Evolutionary conservation across 2,888 invertebrate species (phyloP), one percentile per base, ranked within the genome.

Genomic region (Patella depressa): DNA sequence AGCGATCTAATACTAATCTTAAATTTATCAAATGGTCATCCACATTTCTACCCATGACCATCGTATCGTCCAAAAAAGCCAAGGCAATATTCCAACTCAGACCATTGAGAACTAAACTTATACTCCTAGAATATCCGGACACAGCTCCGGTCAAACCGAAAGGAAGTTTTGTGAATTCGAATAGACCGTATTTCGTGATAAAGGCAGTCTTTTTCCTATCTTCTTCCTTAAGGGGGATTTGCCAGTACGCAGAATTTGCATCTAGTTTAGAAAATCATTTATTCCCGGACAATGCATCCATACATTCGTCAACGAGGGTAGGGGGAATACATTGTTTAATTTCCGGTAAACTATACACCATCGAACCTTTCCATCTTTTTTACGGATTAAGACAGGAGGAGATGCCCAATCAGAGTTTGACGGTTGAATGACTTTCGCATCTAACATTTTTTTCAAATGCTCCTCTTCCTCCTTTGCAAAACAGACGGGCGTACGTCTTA

Each of bases 101-200:
- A n/a, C 34, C 70, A 17, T 57, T 14, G 3, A 57, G 17, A 57
- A 57, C 2, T n/a, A 57, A n/a, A 57, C 4, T 57, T 3, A 57
- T 57, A 34, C 34, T 34, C 4, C 3, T 34, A 34, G 34, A 34
- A 34, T 34, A 34, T 4, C 34, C 34, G 34, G 34, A 34, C 34
- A 34, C 34, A 34, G 34, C 34, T 34, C 34, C 3, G 34, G 34
- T 34, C 34, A 34, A n/a, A 2, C 57, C 57, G 11, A 57, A 57
- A 17, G 57, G 15, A 0, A 75, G 17, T 34, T 53, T 54, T 17
- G 24, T 29, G 53, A 59, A 73, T 29, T 72, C 72, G 19, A 57
- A 77, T n/a, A 77, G 65, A 19, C 77, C 72, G 55, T 73, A 55
- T 53, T 73, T 77, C 7, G 77, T 73, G 34, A 57, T 59, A 45